These are phyloP conservation scores for Disparrhopalites patrizii DNA, from an alignment of 2,888 invertebrate genomes.

Conservation along the genomic window DNA sequence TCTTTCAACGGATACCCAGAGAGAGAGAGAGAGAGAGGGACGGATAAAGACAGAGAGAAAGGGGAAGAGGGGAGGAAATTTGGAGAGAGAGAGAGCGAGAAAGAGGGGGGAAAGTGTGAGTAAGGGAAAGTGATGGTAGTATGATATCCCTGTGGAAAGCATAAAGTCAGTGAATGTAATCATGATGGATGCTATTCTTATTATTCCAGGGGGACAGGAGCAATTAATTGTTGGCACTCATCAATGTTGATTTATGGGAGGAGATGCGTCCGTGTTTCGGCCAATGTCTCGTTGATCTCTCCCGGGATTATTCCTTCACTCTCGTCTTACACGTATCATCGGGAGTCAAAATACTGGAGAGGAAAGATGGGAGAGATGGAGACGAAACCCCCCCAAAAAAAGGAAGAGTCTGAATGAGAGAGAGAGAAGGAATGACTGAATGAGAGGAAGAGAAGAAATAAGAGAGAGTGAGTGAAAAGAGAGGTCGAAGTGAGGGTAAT, in stretches of 20 bases:
- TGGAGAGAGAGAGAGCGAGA: background rate
- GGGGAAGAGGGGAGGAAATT: no score
- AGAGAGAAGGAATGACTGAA: no score
- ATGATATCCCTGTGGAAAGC: slow-evolving; percentile 20
- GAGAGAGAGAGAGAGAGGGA: no score
- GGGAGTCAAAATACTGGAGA: slow-evolving; percentile 7
- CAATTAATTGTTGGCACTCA: slow-evolving; percentile 49
- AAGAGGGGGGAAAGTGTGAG: background rate
- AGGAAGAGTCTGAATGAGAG: no score
- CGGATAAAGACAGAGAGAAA: no score
- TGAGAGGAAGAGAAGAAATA: no score
- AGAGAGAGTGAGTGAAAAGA: no score
- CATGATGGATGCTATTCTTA: slow-evolving; percentile 48
- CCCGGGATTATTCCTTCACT: slow-evolving; percentile 30
- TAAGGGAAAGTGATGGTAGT: background rate
- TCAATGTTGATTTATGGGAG: slow-evolving; percentile 49
- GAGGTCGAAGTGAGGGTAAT: slow-evolving; percentile 30
- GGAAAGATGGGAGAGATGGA: background rate
- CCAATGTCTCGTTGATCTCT: slow-evolving; percentile 35
- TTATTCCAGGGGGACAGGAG: slow-evolving; percentile 45
- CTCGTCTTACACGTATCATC: slow-evolving; percentile 28
- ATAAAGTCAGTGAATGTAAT: slow-evolving; percentile 37
- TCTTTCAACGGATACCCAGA: no score
- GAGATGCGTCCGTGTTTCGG: slow-evolving; percentile 28
- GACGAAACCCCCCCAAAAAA: no score